A percentile compares a stretch with the other conserved stretches of the same genome.
These are phyloP conservation scores for Saturnia japonica DNA, from an alignment of 2,888 invertebrate species.

Conservation along the genomic window DNA sequence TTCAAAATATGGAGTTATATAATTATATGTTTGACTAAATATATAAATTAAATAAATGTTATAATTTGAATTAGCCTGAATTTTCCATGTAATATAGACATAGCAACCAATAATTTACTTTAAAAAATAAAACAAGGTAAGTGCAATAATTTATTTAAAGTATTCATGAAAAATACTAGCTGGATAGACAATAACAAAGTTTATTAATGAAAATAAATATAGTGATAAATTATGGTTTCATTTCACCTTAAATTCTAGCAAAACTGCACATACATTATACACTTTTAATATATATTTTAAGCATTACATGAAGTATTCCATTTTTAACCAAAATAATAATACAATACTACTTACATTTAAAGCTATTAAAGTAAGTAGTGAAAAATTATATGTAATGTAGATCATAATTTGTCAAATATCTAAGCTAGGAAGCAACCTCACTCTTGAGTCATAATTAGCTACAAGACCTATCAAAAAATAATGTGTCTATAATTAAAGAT, in stretches of 20 bases:
- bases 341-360: neutral
- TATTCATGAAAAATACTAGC: constrained; percentile 15
- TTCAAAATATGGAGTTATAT: no score
- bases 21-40: no score
- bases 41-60: no score
- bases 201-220: neutral
- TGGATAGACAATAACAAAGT: neutral
- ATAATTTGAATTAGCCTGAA: neutral
- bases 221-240: neutral
- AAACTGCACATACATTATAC: neutral
- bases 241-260: neutral
- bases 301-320: neutral
- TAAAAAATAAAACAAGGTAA: neutral
- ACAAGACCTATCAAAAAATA: neutral
- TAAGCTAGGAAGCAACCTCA: neutral
- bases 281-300: neutral
- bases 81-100: neutral
- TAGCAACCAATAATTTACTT: neutral
- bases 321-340: neutral
- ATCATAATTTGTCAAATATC: neutral
- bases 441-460: neutral
- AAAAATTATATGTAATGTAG: neutral
- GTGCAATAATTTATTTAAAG: constrained; percentile 13
- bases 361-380: neutral
- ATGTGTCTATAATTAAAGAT: constrained; percentile 49